Conservation (phyloP, 1,140 invertebrate genomes). For the Lasaia peninsularis region DNA sequence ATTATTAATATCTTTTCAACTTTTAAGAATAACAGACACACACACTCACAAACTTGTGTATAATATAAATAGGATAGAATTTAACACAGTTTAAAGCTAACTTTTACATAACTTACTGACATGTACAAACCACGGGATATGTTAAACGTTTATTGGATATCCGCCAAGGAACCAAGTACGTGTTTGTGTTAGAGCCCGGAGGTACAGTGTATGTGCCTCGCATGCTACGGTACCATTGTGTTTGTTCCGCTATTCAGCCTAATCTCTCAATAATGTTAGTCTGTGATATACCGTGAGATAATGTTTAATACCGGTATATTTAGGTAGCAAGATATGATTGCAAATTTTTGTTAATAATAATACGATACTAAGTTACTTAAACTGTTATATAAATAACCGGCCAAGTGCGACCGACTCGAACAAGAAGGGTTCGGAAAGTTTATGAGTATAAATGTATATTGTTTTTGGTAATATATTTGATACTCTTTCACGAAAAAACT, state of each 20-base stretch:
- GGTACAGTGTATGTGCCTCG: conserved; percentile 4
- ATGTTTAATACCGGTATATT: no score
- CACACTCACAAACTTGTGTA: no score
- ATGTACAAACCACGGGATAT: conserved; percentile 8
- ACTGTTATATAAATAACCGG: no score
- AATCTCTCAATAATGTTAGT: conserved; percentile 4
- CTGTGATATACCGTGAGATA: not conserved
- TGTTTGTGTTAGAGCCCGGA: not conserved
- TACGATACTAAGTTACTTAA: not conserved
- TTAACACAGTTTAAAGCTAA: not conserved
- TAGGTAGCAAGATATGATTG: no score
- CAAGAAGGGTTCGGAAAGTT: no score
- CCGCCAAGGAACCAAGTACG: not conserved
- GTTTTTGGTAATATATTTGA: no score
- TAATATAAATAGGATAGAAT: not conserved
- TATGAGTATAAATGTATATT: no score
- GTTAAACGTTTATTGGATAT: conserved; percentile 6
- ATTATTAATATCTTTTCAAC: no score
- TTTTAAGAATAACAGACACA: no score
- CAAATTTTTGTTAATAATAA: not conserved
- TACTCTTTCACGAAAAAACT: no score
- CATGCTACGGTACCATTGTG: not conserved
- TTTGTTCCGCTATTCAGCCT: not conserved
- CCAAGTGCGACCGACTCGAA: no score
- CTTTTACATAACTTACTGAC: conserved; percentile 7